A percentile compares a stretch with the other conserved stretches of the same genome.
These are phyloP conservation scores for Listronotus oregonensis DNA, from an alignment of 1,140 invertebrate species.

Conservation along the genomic window DNA sequence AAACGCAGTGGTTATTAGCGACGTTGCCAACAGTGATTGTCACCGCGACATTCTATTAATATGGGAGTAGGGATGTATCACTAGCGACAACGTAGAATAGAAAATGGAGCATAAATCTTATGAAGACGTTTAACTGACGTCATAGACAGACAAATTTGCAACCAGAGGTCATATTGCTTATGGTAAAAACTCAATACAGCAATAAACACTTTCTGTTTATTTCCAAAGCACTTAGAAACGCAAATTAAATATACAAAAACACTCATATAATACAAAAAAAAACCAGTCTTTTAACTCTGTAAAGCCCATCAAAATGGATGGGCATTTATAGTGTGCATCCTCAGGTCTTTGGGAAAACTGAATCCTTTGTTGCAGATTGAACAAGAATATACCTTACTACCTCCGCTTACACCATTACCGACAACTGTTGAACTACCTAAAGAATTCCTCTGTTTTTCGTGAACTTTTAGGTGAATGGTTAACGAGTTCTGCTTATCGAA, in stretches of 20 bases:
- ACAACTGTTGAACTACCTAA: not conserved
- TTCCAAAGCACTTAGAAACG: not conserved
- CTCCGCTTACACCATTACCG: not conserved
- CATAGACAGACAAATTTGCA: too few species aligned
- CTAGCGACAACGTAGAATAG: too few species aligned
- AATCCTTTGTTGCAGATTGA: slow-evolving; percentile 51
- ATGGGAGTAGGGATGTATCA: too few species aligned
- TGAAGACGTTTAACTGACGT: too few species aligned
- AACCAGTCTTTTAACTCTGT: too few species aligned
- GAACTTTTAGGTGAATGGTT: slow-evolving; percentile 49
- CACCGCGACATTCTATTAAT: too few species aligned
- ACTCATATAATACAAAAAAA: not conserved
- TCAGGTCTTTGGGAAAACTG: slow-evolving; percentile 49
- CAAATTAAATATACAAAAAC: slow-evolving; percentile 4
- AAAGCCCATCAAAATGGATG: slow-evolving; percentile 48
- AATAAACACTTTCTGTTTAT: not conserved
- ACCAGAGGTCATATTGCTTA: too few species aligned
- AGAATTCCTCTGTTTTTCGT: slow-evolving; percentile 44
- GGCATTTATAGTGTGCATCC: slow-evolving; percentile 48
- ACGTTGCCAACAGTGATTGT: too few species aligned
- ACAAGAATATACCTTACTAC: slow-evolving; percentile 43
- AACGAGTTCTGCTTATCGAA: slow-evolving; percentile 51
- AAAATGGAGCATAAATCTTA: too few species aligned
- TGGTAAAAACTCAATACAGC: too few species aligned
- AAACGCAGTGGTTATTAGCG: too few species aligned